Evolutionary conservation across 2,888 invertebrate genomes (phyloP).

Genomic region (Drosophila yooni): DNA sequence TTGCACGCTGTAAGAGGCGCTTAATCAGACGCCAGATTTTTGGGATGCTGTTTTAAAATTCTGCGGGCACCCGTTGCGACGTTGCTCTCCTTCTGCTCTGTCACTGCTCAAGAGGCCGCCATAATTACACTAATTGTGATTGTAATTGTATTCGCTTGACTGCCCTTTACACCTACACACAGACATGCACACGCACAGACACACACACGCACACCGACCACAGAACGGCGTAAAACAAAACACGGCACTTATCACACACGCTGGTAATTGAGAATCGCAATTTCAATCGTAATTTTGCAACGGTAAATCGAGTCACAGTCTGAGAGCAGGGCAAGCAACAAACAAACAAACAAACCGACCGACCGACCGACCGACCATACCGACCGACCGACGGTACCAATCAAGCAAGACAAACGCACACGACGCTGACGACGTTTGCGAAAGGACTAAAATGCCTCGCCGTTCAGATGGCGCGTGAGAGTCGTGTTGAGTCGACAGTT

Average conservation of each 20-base stretch:
- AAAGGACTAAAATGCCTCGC: constrained; percentile 81
- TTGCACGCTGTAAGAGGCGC: constrained; percentile 46
- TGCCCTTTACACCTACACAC: constrained; percentile 39
- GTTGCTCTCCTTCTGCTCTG: constrained; percentile 15
- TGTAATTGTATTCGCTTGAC: constrained; percentile 74
- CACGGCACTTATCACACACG: constrained; percentile 58
- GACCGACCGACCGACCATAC: constrained; percentile 53
- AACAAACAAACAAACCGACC: constrained; percentile 30
- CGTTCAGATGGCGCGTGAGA: constrained; percentile 54
- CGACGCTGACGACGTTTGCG: constrained; percentile 82
- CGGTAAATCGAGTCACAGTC: constrained; percentile 52
- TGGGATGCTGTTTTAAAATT: constrained; percentile 45
- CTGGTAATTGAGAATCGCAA: constrained; percentile 59
- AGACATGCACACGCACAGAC: background rate
- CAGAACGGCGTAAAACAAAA: constrained; percentile 45
- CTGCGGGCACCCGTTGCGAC: constrained; percentile 68
- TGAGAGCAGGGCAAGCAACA: constrained; percentile 37
- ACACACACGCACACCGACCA: constrained; percentile 5
- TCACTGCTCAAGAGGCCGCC: constrained; percentile 64
- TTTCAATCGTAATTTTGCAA: constrained; percentile 48
- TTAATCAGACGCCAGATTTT: constrained; percentile 26
- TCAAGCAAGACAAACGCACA: constrained; percentile 76
- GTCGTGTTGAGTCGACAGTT: constrained; percentile 36
- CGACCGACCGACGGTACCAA: constrained; percentile 36
- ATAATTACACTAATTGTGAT: constrained; percentile 75